Evolutionary conservation across 2,888 invertebrate species (phyloP).

Genomic region (Dasysyrphus tricinctus): DNA sequence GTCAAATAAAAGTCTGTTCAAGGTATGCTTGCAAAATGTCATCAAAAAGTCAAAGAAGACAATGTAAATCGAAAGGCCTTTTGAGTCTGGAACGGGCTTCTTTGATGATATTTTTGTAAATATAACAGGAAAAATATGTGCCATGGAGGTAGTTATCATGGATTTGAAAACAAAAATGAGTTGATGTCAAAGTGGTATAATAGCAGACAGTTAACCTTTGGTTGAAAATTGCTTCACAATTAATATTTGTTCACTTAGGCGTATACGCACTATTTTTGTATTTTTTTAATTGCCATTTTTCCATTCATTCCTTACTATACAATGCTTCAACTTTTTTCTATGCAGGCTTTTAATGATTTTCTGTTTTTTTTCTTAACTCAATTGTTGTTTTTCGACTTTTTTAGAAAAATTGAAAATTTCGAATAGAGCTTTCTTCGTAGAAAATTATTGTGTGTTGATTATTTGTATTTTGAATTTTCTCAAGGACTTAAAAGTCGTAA

Average conservation of each 20-base stretch:
- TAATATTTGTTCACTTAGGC: not conserved
- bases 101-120: conserved; percentile 4
- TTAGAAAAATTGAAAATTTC: too few species aligned
- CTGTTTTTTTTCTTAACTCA: too few species aligned
- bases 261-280: conserved; percentile 5
- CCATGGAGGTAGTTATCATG: not conserved
- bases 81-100: conserved; percentile 1
- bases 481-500: too few species aligned
- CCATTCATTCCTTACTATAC: too few species aligned
- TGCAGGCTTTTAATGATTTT: too few species aligned
- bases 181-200: not conserved
- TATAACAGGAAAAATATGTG: not conserved
- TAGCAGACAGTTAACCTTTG: not conserved
- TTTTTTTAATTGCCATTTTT: not conserved
- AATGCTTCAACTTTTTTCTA: too few species aligned
- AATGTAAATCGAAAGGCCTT: conserved; percentile 1
- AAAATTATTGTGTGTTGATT: too few species aligned
- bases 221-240: not conserved
- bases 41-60: conserved; percentile 46
- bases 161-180: not conserved
- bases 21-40: conserved; percentile 22
- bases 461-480: too few species aligned
- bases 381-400: too few species aligned
- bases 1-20: conserved; percentile 14
- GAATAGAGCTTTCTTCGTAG: too few species aligned